Base-by-base conservation (phyloP, 2,797 vertebrate genomes). In the Spinibarbus caldwelli region DNA sequence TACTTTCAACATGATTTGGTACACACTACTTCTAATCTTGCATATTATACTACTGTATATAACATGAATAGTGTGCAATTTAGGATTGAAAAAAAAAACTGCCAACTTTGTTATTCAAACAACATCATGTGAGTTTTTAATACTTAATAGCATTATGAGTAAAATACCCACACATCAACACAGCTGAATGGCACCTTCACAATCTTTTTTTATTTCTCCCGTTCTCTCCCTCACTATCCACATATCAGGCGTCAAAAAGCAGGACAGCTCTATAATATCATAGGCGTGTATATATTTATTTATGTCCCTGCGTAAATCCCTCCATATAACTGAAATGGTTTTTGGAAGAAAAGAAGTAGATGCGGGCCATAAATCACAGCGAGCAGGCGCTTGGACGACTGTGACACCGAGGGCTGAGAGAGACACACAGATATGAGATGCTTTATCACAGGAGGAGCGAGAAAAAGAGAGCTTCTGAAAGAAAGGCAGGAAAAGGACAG, bases 381-480 rank as follows among this genome's bases (percentile, higher is more conserved):
- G 43, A 73, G 73, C 54, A 49, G 66, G 82, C 41, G 83, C 64
- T 38, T 26, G 77, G 75, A 86, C 41, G 66, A 85, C 87, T 86
- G 70, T 86, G 88, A 88, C 85, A 90, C 82, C 38, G 36, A 79
- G 78, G 67, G 71, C 70, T 86, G 84, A 82, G 78, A 86, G 79
- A 85, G 80, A 72, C 78, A 54, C 80, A 83, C 34, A 59, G 89
- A 87, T 88, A 92, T 88, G 81, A 88, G 82, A 90, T 83, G 86
- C 75, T 89, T 88, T 89, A 89, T 90, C 89, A 86, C 49, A 76
- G 47, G 29, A 31, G 67, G 38, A 84, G 45, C 75, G 67, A 78
- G 43, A 43, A 45, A 54, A 47, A 43, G 12, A 52, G 21, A 78
- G 31, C 47, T 62, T 68, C 66, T 47, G 59, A 68, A 26, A 49